A percentile compares a stretch with the other conserved stretches of the same genome.
Evolutionary conservation across 2,888 invertebrate genomes (phyloP).

Genomic region (Eupelmus urozonus): DNA sequence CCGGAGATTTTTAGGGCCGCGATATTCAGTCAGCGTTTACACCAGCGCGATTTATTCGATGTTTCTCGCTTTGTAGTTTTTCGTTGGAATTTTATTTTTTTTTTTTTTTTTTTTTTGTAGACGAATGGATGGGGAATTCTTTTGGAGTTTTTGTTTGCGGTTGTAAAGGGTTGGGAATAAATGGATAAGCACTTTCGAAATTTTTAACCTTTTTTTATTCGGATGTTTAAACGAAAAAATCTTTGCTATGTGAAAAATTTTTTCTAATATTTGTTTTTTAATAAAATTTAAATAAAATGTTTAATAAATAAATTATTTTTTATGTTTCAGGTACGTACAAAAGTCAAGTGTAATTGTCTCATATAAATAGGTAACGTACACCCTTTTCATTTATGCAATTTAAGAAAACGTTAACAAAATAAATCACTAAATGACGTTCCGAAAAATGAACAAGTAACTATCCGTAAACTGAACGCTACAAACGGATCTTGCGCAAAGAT

Average conservation of each 20-base stretch:
- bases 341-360: neutral
- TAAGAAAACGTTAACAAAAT: too few relatives aligned
- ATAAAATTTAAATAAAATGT: neutral
- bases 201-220: too few relatives aligned
- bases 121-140: neutral
- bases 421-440: neutral
- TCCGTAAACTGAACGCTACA: too few relatives aligned
- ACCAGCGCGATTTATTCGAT: neutral
- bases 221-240: too few relatives aligned
- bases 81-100: neutral
- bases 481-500: too few relatives aligned
- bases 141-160: neutral
- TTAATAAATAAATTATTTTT: conserved; percentile 13
- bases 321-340: conserved; percentile 27
- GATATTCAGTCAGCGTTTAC: conserved; percentile 29
- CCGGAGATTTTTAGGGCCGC: conserved; percentile 25
- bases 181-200: too few relatives aligned
- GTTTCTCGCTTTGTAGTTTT: neutral
- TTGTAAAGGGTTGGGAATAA: neutral
- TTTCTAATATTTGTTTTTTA: neutral
- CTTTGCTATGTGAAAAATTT: neutral
- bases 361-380: neutral
- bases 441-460: neutral
- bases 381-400: too few relatives aligned
- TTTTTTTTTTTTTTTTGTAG: neutral